These are phyloP conservation scores for Charaxes varanes DNA, from an alignment of 1,140 invertebrate species.

Conservation along the genomic window DNA sequence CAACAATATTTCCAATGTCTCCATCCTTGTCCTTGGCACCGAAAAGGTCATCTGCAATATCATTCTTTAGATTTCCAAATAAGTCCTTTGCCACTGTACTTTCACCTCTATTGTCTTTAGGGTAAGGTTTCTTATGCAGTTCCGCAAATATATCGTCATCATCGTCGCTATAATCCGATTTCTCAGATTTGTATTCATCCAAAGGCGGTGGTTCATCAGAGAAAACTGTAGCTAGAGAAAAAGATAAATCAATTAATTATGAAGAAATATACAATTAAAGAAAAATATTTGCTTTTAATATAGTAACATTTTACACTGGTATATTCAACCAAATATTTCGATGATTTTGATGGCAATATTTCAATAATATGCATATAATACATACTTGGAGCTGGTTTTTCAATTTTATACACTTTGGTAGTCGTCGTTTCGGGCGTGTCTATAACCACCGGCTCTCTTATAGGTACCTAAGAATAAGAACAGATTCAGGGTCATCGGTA, in stretches of 20 bases:
- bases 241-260: slow-evolving; percentile 5
- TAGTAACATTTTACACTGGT: background rate
- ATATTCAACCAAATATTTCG: too few relatives aligned
- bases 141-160: slow-evolving; percentile 63
- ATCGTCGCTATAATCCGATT: slow-evolving; percentile 24
- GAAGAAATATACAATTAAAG: too few relatives aligned
- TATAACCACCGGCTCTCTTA: slow-evolving; percentile 2
- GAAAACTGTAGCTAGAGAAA: slow-evolving; percentile 65
- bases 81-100: slow-evolving; percentile 13
- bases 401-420: slow-evolving; percentile 31
- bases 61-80: slow-evolving; percentile 10
- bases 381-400: slow-evolving; percentile 30
- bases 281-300: too few relatives aligned
- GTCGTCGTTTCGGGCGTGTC: slow-evolving; percentile 4
- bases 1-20: slow-evolving; percentile 5
- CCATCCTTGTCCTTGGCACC: slow-evolving; percentile 4
- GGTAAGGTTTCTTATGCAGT: slow-evolving; percentile 27
- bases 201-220: slow-evolving; percentile 72
- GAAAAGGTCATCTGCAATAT: slow-evolving; percentile 19
- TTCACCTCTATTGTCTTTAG: slow-evolving; percentile 6
- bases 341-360: too few relatives aligned
- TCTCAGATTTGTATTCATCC: slow-evolving; percentile 41
- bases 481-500: too few relatives aligned
- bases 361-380: background rate
- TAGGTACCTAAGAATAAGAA: background rate